phyloP scores from a whole-genome alignment of 2,888 invertebrate species.

The Koerneria pararmatus region DNA sequence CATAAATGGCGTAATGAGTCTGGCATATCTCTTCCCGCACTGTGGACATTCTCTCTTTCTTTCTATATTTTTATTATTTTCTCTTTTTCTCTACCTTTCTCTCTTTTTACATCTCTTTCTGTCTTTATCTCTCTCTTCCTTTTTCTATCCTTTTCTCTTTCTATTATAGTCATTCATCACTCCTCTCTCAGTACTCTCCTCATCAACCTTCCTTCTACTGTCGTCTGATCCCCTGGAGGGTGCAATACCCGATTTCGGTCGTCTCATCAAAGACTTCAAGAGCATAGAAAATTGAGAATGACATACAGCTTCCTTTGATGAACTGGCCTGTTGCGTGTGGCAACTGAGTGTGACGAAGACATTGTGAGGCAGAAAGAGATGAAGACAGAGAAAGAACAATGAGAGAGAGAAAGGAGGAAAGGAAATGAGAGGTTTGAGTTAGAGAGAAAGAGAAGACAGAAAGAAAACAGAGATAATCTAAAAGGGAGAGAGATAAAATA shows the following conservation, averaged over 20 bases:
- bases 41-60: too few relatives aligned
- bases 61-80: too few relatives aligned
- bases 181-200: neutral
- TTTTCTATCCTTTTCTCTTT: neutral
- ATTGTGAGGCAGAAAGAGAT: neutral
- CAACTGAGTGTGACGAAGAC: neutral
- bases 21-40: too few relatives aligned
- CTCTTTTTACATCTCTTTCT: neutral
- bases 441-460: too few relatives aligned
- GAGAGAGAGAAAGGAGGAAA: neutral
- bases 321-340: neutral
- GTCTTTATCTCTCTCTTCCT: slow-evolving; percentile 7
- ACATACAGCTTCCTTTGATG: neutral
- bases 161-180: neutral
- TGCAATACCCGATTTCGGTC: too few relatives aligned
- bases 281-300: neutral
- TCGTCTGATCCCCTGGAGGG: neutral
- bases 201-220: neutral
- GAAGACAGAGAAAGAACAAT: neutral
- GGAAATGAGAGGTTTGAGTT: too few relatives aligned
- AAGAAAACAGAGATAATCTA: too few relatives aligned
- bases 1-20: too few relatives aligned
- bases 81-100: slow-evolving; percentile 1
- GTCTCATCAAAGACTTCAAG: too few relatives aligned
- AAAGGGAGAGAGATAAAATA: too few relatives aligned